phyloP scores from a whole-genome alignment of 2,797 vertebrate species.

The Diplodus puntazzo region DNA sequence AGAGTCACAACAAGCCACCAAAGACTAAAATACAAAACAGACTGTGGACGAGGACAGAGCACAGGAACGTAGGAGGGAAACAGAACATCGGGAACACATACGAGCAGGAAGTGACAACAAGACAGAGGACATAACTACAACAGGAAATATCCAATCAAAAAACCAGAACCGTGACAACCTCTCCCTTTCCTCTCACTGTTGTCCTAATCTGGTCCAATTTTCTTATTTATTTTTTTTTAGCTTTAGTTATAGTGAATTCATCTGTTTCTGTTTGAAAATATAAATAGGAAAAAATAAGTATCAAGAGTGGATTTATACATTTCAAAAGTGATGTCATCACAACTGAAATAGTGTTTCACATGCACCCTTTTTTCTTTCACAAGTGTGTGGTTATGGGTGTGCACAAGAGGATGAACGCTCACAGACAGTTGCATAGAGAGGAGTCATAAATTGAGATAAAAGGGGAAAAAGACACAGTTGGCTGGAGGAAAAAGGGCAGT shows the following conservation, averaged over 20 bases:
- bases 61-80: no score
- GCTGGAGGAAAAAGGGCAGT: background rate
- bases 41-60: no score
- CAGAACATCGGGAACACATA: no score
- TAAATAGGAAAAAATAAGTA: background rate
- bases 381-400: background rate
- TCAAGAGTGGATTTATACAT: conserved; percentile 5
- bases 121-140: no score
- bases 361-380: background rate
- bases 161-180: background rate
- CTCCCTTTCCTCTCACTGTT: background rate
- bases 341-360: background rate
- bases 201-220: no score
- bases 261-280: background rate
- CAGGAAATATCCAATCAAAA: no score
- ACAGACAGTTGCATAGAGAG: background rate
- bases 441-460: background rate
- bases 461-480: background rate
- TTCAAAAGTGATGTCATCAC: conserved; percentile 6
- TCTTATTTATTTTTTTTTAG: no score
- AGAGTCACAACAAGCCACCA: no score
- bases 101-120: no score
- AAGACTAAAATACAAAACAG: no score
- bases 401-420: background rate
- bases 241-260: background rate